phyloP scores from a whole-genome alignment of 35 echinoderm and acorn worm species.

The Acanthaster planci region DNA sequence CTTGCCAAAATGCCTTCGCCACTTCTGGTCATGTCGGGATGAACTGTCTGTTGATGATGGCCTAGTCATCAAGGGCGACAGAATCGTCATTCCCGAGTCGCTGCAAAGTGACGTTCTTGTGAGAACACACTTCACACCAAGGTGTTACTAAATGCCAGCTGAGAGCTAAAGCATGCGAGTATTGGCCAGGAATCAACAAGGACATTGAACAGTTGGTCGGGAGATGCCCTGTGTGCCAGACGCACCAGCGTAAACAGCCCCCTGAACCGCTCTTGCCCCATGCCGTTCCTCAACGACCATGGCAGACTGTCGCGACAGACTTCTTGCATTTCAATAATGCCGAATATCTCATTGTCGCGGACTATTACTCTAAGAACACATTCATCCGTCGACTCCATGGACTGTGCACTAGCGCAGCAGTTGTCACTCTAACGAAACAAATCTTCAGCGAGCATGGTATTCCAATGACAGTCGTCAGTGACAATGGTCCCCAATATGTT shows the following conservation, averaged over 20 bases:
- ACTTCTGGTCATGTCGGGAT: slow-evolving; percentile 39
- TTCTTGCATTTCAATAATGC: slow-evolving; percentile 50
- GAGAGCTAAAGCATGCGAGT: slow-evolving; percentile 54
- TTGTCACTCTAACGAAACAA: slow-evolving; percentile 53
- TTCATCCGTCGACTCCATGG: slow-evolving; percentile 44
- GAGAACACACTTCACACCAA: slow-evolving; percentile 68
- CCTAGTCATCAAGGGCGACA: slow-evolving; percentile 70
- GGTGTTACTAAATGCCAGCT: slow-evolving; percentile 62
- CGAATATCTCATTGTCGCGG: slow-evolving; percentile 64
- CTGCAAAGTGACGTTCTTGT: slow-evolving; percentile 44
- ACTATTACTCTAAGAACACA: slow-evolving; percentile 56
- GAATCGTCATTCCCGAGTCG: slow-evolving; percentile 55
- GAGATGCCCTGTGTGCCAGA: slow-evolving; percentile 37
- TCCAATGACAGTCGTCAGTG: slow-evolving; percentile 54
- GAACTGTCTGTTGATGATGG: slow-evolving; percentile 47
- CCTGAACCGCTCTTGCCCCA: slow-evolving; percentile 44
- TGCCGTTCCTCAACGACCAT: slow-evolving; percentile 47
- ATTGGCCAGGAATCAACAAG: slow-evolving; percentile 49
- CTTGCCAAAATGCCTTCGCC: neutral
- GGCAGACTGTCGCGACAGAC: slow-evolving; percentile 58
- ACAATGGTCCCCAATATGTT: slow-evolving; percentile 63
- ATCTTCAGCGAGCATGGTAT: slow-evolving; percentile 84
- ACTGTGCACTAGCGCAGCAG: slow-evolving; percentile 31
- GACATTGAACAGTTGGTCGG: slow-evolving; percentile 63
- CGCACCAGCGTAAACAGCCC: slow-evolving; percentile 37